Base-by-base conservation (phyloP, 2,797 vertebrate species). In the Trachops cirrhosus region DNA sequence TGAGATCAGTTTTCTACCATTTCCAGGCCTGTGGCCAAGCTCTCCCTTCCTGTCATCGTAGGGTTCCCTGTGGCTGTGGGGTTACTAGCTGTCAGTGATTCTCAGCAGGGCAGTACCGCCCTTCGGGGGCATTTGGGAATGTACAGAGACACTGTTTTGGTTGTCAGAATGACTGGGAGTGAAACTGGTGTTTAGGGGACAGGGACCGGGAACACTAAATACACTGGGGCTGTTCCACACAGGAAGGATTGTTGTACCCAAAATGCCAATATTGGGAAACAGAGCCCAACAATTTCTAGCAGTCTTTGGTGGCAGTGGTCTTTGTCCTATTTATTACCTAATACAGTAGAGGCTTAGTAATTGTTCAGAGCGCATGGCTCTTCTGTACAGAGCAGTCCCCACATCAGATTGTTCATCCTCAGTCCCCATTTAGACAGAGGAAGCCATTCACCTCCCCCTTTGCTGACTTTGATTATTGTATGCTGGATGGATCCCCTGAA, bases 151-250 rank as follows among this genome's bases (percentile, higher is more conserved):
- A 10, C 62, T 67, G 32, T 50, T 91, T 87, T 29, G 39, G 46
- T 95, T 95, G 52, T 92, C 67, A 88, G 41, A 78, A 86, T 93
- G 77, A 80, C 32, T 54, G 82, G 68, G 54, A 59, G 29, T 82
- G n/a, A 87, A 95, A 86, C 62, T 91, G 34, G 21, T 50, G 5
- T 78, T 91, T 54, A 87, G 18, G 67, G 32, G 29, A 2, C 9
- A 78, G 71, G 70, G 26, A 80, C 7, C 12, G 80, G 91, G 83
- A 34, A 44, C 48, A 32, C 15, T n/a, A 77, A 92, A 18, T 41
- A 26, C 84, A 24, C 29, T 39, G 70, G 32, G 37, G n/a, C 41
- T 68, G 2, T 26, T 50, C 22, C 26, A 44, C 9, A 44, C 48
- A 22, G 67, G 71, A 91, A 74, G 73, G 32, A 52, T 73, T 75